Conservation (phyloP, 2,888 invertebrate genomes). For the Eueremaeus valkanovi region DNA sequence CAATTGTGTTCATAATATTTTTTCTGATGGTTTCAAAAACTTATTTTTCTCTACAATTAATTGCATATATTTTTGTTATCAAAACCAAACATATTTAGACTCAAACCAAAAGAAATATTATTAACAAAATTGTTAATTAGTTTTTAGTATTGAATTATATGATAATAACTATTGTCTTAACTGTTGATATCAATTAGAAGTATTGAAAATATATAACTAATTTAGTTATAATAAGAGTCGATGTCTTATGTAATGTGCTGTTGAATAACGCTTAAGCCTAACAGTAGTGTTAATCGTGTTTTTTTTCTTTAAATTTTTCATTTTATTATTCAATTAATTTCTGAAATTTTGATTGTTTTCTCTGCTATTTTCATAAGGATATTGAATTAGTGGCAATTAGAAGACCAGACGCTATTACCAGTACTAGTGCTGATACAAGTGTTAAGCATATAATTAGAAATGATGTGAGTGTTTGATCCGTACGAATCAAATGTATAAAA, state of each 20-base stretch:
- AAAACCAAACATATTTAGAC: too few relatives aligned
- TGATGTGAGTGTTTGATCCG: conserved; percentile 26
- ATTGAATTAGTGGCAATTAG: conserved; percentile 33
- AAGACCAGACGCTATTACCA: conserved; percentile 26
- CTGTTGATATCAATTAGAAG: too few relatives aligned
- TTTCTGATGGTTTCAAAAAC: too few relatives aligned
- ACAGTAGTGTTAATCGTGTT: not conserved
- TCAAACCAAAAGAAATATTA: not conserved
- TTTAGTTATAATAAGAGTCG: too few relatives aligned
- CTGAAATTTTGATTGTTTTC: not conserved
- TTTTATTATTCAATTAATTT: not conserved
- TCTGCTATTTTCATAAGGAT: conserved; percentile 2
- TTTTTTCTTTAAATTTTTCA: not conserved
- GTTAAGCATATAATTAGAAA: conserved; percentile 22
- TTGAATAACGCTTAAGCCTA: too few relatives aligned
- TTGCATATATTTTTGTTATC: too few relatives aligned
- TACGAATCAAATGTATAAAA: not conserved
- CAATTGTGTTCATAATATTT: too few relatives aligned
- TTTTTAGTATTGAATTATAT: not conserved
- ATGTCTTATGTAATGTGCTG: too few relatives aligned
- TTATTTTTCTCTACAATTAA: too few relatives aligned
- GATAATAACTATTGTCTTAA: too few relatives aligned
- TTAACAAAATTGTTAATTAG: conserved; percentile 2
- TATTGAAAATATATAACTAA: too few relatives aligned
- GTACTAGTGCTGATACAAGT: not conserved